Percentiles rank a stretch among this genome's conserved stretches.
Conservation (phyloP, 2,888 invertebrate genomes). For the Drosophila multiciliata region DNA sequence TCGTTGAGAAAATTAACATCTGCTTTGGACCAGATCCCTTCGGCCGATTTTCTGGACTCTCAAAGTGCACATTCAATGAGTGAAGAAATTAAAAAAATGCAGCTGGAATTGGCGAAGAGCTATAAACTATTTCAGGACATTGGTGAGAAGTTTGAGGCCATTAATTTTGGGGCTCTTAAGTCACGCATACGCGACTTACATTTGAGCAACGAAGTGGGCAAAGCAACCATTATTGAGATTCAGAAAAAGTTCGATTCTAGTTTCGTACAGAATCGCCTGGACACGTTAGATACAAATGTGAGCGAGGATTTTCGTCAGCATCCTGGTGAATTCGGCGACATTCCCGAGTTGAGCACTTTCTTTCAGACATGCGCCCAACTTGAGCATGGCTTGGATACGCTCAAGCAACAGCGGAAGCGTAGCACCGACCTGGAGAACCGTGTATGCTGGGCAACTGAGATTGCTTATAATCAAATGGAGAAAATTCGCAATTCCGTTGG, state of each 20-base stretch:
- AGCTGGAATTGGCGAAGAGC: conserved; percentile 74
- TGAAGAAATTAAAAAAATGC: conserved; percentile 77
- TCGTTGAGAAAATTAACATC: conserved; percentile 19
- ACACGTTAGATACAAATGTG: conserved; percentile 73
- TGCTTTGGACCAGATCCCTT: conserved; percentile 24
- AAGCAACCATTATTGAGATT: conserved; percentile 59
- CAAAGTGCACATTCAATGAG: conserved; percentile 62
- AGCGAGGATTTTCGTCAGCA: conserved; percentile 76
- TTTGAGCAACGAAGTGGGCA: conserved; percentile 60
- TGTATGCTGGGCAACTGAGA: conserved; percentile 72
- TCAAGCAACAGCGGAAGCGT: conserved; percentile 73
- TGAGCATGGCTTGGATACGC: conserved; percentile 75
- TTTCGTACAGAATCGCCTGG: conserved; percentile 67
- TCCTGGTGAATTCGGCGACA: conserved; percentile 83
- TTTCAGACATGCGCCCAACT: conserved; percentile 82
- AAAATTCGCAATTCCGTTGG: conserved; percentile 71
- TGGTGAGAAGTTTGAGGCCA: conserved; percentile 79
- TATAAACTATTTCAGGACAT: conserved; percentile 80
- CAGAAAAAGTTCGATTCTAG: conserved; percentile 71
- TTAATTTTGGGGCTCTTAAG: conserved; percentile 75
- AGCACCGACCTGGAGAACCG: conserved; percentile 73
- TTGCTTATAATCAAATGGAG: conserved; percentile 72
- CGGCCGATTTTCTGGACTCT: conserved; percentile 48
- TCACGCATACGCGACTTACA: conserved; percentile 80
- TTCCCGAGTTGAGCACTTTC: conserved; percentile 82